phyloP scores from a whole-genome alignment of 2,797 vertebrate genomes.

The Nasua narica region DNA sequence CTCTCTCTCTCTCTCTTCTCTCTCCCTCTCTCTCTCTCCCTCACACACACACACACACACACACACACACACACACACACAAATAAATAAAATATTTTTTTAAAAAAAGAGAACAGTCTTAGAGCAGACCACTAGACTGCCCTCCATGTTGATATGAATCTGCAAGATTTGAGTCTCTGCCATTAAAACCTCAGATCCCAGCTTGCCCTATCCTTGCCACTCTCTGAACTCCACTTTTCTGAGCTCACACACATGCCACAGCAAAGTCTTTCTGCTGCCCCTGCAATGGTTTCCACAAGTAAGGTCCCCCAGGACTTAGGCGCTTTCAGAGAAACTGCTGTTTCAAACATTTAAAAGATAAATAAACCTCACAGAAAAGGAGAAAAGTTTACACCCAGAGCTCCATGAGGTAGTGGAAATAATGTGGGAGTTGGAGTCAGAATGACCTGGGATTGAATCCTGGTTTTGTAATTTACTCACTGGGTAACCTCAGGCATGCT shows the following conservation, averaged over 20 bases:
- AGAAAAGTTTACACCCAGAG: not conserved
- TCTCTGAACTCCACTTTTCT: not conserved
- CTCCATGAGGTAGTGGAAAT: not conserved
- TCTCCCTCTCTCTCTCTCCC: too few species aligned
- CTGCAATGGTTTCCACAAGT: not conserved
- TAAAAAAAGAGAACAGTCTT: not conserved
- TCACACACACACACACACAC: too few species aligned
- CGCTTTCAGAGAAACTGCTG: not conserved
- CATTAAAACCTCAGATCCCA: not conserved
- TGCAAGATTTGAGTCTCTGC: not conserved
- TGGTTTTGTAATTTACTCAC: not conserved
- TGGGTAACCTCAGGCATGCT: not conserved
- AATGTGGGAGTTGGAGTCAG: not conserved
- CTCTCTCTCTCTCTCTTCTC: too few species aligned
- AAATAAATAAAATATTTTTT: too few species aligned
- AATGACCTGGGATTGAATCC: slow-evolving; percentile 1
- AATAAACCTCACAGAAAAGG: not conserved
- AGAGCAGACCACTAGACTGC: not conserved
- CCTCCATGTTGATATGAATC: not conserved
- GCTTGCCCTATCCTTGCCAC: not conserved
- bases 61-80: too few species aligned
- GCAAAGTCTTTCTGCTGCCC: not conserved
- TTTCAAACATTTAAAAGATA: slow-evolving; percentile 28
- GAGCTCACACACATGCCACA: not conserved
- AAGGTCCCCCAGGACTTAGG: not conserved